A percentile compares a stretch with the other conserved stretches of the same genome.
phyloP scores from a whole-genome alignment of 2,113 vertebrate genomes.

The Spea multiplicata region DNA sequence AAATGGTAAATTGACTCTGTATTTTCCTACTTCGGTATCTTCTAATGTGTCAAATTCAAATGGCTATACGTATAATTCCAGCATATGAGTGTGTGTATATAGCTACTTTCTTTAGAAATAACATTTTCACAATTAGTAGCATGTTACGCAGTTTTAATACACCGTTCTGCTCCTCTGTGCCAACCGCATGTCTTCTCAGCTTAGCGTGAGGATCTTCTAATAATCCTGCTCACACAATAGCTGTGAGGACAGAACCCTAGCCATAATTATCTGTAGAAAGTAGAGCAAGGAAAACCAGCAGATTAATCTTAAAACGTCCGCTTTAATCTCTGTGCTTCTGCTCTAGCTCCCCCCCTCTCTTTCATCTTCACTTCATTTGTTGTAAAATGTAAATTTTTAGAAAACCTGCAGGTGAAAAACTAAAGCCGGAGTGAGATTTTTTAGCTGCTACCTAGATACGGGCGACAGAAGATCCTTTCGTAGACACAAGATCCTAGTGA shows the following conservation, averaged over 20 bases:
- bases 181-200: constrained; percentile 27
- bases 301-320: constrained; percentile 48
- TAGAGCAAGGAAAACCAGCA: constrained; percentile 45
- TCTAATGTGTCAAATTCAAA: too few species aligned
- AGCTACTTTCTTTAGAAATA: constrained; percentile 27
- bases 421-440: constrained; percentile 34
- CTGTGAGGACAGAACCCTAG: constrained; percentile 46
- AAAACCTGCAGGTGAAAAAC: constrained; percentile 44
- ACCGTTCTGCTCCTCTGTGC: constrained; percentile 39
- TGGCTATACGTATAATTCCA: too few species aligned
- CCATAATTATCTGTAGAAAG: constrained; percentile 47
- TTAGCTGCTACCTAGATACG: constrained; percentile 28
- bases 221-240: constrained; percentile 42
- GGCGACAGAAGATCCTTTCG: background rate
- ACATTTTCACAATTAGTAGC: constrained; percentile 33
- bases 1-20: too few species aligned
- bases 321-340: constrained; percentile 47
- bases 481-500: constrained; percentile 5
- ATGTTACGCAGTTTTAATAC: constrained; percentile 41
- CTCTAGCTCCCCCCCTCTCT: constrained; percentile 37
- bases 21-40: too few species aligned
- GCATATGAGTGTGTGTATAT: background rate
- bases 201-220: constrained; percentile 40
- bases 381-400: constrained; percentile 45
- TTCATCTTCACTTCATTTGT: constrained; percentile 48